Evolutionary conservation across 2,113 vertebrate species (phyloP).

Genomic region (Panurus biarmicus): DNA sequence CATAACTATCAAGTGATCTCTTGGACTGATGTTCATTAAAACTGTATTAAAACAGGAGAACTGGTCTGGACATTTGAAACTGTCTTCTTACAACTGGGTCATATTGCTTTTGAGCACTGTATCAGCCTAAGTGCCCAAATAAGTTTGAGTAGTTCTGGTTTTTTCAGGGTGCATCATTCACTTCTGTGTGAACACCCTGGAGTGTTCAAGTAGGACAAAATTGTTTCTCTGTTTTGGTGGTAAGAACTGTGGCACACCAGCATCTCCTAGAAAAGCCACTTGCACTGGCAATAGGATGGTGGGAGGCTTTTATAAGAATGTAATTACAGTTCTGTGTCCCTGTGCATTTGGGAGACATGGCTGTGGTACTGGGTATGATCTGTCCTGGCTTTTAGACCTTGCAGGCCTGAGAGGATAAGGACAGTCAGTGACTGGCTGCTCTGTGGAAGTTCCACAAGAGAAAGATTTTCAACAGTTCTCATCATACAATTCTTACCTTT

Average conservation of each 20-base stretch:
- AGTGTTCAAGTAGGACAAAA: background rate
- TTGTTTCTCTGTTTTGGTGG: background rate
- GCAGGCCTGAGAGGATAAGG: background rate
- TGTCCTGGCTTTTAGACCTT: background rate
- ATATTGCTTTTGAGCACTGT: background rate
- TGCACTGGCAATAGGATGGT: background rate
- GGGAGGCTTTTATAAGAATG: background rate
- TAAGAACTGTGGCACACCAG: background rate
- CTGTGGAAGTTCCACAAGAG: background rate
- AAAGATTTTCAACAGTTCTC: background rate
- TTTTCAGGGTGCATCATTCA: background rate
- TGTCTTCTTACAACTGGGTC: background rate
- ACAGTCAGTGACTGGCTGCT: background rate
- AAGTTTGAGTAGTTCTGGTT: background rate
- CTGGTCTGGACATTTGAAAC: conserved; percentile 4
- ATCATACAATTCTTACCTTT: background rate
- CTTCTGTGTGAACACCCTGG: background rate
- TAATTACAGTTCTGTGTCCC: background rate
- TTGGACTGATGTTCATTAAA: conserved; percentile 42
- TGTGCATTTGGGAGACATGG: background rate
- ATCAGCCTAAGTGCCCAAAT: background rate
- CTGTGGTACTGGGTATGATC: background rate
- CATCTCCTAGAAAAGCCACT: background rate
- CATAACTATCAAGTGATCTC: background rate
- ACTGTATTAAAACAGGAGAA: background rate